A percentile compares a stretch with the other conserved stretches of the same genome.
Conservation (phyloP, 1,140 invertebrate species). For the Hestina assimilis region DNA sequence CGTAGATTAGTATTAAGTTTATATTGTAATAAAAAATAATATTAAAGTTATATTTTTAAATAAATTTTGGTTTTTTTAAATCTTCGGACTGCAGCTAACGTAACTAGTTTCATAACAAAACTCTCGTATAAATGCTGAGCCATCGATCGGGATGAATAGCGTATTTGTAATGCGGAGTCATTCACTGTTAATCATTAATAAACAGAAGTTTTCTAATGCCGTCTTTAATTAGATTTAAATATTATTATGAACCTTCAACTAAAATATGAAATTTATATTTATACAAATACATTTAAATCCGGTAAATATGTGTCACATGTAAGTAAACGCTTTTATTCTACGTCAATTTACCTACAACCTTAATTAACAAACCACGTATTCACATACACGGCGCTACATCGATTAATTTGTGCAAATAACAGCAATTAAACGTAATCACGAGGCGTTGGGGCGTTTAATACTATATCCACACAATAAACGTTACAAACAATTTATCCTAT, state of each 20-base stretch:
- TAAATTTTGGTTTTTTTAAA: too few species aligned
- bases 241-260: neutral
- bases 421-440: slow-evolving; percentile 4
- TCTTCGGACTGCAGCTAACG: too few species aligned
- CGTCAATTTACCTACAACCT: slow-evolving; percentile 6
- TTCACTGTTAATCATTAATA: slow-evolving; percentile 42
- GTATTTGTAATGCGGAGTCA: slow-evolving; percentile 34
- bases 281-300: neutral
- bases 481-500: neutral
- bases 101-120: too few species aligned
- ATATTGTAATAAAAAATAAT: too few species aligned
- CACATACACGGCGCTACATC: neutral
- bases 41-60: too few species aligned
- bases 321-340: neutral
- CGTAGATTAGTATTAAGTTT: too few species aligned
- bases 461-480: neutral
- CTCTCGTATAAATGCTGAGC: slow-evolving; percentile 4
- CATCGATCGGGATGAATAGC: slow-evolving; percentile 14
- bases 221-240: neutral
- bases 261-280: neutral
- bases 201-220: slow-evolving; percentile 39
- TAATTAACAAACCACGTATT: slow-evolving; percentile 13
- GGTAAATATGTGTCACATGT: neutral
- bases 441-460: neutral
- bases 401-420: slow-evolving; percentile 5